These are phyloP conservation scores for Acrobasis repandana DNA, from an alignment of 2,888 invertebrate species.

Conservation along the genomic window DNA sequence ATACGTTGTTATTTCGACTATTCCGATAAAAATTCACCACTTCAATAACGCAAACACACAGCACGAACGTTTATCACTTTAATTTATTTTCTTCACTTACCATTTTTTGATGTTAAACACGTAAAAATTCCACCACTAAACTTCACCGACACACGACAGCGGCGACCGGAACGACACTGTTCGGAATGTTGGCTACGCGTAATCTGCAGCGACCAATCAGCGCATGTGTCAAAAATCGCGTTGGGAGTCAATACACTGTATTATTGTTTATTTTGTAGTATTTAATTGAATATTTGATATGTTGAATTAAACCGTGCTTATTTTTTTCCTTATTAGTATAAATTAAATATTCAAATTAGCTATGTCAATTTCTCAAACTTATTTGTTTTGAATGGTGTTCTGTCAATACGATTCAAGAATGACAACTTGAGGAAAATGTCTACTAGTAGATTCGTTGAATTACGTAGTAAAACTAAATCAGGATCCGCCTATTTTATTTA, in stretches of 20 bases:
- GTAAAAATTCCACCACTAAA: conserved; percentile 79
- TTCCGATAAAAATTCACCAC: conserved; percentile 44
- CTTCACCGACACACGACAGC: conserved; percentile 79
- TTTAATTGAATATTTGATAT: neutral
- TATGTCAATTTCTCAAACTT: neutral
- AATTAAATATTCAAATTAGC: neutral
- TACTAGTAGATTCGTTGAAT: conserved; percentile 48
- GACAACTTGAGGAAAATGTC: conserved; percentile 57
- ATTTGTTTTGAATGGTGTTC: neutral
- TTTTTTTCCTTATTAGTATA: neutral
- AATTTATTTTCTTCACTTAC: conserved; percentile 76
- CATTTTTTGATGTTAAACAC: conserved; percentile 82
- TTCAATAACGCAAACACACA: conserved; percentile 52
- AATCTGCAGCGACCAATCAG: conserved; percentile 69
- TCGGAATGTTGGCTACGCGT: conserved; percentile 74
- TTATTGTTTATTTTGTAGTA: conserved; percentile 32
- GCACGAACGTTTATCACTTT: conserved; percentile 59
- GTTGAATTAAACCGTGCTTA: neutral
- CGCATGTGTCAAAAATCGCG: conserved; percentile 77
- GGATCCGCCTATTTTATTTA: conserved; percentile 40
- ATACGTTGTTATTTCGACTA: conserved; percentile 59
- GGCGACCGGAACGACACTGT: conserved; percentile 81
- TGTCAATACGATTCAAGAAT: conserved; percentile 36
- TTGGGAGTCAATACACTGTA: conserved; percentile 54
- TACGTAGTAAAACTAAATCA: conserved; percentile 39